Conservation (phyloP, 2,113 vertebrate species). For the Mixornis gularis region DNA sequence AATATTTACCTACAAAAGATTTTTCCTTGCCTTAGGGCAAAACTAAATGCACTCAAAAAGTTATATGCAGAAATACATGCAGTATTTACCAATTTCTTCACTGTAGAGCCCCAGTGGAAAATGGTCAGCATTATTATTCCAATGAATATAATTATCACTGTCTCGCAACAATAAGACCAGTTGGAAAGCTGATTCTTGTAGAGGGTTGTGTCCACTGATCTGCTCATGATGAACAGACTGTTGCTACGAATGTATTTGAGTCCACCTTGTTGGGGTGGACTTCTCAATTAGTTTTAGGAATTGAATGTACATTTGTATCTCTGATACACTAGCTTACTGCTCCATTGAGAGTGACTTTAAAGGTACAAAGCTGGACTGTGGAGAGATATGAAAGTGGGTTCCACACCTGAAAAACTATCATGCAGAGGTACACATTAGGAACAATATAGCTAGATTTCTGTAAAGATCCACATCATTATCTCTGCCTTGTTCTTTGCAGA, state of each 20-base stretch:
- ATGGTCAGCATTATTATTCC: neutral
- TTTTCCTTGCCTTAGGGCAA: neutral
- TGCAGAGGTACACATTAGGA: neutral
- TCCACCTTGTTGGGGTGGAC: neutral
- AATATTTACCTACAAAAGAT: neutral
- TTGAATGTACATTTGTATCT: neutral
- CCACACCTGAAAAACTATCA: neutral
- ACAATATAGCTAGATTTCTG: neutral
- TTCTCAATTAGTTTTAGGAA: neutral
- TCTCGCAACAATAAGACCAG: neutral
- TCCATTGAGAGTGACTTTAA: neutral
- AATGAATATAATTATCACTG: neutral
- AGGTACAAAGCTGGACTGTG: neutral
- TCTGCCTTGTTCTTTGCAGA: neutral
- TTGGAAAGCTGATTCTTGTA: neutral
- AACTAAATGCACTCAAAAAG: neutral
- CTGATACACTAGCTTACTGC: neutral
- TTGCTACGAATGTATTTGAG: neutral
- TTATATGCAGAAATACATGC: neutral
- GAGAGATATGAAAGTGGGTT: neutral
- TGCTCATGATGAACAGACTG: neutral
- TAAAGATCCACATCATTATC: neutral
- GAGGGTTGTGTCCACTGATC: fast-evolving
- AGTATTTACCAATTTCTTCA: neutral
- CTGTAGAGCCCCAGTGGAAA: neutral